These are phyloP conservation scores for Zosterops japonicus DNA, from an alignment of 2,113 vertebrate species.

Conservation along the genomic window DNA sequence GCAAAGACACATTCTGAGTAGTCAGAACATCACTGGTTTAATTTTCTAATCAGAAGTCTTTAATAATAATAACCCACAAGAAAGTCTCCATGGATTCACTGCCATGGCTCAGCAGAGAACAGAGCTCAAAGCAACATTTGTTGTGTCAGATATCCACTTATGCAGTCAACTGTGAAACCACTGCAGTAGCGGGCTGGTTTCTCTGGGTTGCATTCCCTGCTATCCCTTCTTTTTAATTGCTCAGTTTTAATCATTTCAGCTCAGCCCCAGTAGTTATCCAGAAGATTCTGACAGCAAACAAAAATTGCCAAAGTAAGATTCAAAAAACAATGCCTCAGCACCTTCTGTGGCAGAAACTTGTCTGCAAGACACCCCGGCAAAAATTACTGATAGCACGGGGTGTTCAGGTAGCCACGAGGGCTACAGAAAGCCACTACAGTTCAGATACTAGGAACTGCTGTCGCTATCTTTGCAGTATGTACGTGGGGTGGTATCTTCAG, in stretches of 20 bases:
- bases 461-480: neutral
- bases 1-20: neutral
- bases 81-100: neutral
- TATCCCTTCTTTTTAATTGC: slow-evolving; percentile 14
- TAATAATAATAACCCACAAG: neutral
- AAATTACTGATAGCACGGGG: neutral
- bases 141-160: neutral
- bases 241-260: neutral
- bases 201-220: neutral
- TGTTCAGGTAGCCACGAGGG: neutral
- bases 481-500: neutral
- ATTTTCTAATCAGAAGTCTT: slow-evolving; percentile 2
- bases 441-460: neutral
- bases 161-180: neutral
- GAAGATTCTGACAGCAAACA: neutral
- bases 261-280: slow-evolving; percentile 14
- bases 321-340: neutral
- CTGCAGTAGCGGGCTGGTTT: neutral
- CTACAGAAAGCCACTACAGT: neutral
- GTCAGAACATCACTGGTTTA: neutral
- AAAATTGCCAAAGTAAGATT: neutral
- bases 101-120: neutral
- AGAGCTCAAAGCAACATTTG: slow-evolving; percentile 37
- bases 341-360: neutral
- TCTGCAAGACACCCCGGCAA: neutral